phyloP scores from a whole-genome alignment of 92 coral and sea anemone species.

The Bergia sp. region DNA sequence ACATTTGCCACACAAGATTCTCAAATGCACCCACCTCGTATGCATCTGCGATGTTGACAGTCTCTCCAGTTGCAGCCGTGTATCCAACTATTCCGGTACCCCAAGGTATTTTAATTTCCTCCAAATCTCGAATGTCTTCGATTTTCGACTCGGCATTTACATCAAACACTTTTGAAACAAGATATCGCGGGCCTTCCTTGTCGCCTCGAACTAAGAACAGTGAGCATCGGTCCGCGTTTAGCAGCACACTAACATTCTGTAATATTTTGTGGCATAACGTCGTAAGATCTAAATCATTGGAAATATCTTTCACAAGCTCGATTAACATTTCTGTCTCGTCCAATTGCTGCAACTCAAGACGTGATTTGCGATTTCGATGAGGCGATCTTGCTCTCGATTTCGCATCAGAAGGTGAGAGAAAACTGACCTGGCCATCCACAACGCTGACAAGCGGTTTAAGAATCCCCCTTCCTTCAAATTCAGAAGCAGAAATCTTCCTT shows the following conservation, averaged over 20 bases:
- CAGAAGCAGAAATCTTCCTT: slow-evolving; percentile 98
- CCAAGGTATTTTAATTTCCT: slow-evolving; percentile 93
- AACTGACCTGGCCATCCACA: slow-evolving; percentile 97
- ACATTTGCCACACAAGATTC: slow-evolving; percentile 21
- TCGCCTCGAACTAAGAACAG: slow-evolving; percentile 97
- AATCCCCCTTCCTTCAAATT: slow-evolving; percentile 96
- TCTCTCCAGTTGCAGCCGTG: slow-evolving; percentile 96
- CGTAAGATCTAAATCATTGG: slow-evolving; percentile 95
- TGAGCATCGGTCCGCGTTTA: slow-evolving; percentile 98
- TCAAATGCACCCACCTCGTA: slow-evolving; percentile 77
- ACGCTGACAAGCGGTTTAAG: slow-evolving; percentile 93
- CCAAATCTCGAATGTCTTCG: slow-evolving; percentile 93
- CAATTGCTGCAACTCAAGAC: slow-evolving; percentile 94
- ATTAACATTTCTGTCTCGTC: slow-evolving; percentile 96
- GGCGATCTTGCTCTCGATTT: slow-evolving; percentile 77
- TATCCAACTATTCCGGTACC: slow-evolving; percentile 99
- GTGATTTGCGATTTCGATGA: slow-evolving; percentile 89
- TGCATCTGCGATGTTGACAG: slow-evolving; percentile 97
- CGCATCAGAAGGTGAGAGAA: slow-evolving; percentile 90
- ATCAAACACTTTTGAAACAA: slow-evolving; percentile 98
- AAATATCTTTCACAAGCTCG: slow-evolving; percentile 99
- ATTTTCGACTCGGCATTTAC: slow-evolving; percentile 98
- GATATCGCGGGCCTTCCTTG: slow-evolving; percentile 91
- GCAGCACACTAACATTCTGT: slow-evolving; percentile 96
- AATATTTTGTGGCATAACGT: slow-evolving; percentile 97